Percentiles rank a stretch among this genome's conserved stretches.
Conservation (phyloP, 2,888 invertebrate genomes). For the Machimus atricapillus region DNA sequence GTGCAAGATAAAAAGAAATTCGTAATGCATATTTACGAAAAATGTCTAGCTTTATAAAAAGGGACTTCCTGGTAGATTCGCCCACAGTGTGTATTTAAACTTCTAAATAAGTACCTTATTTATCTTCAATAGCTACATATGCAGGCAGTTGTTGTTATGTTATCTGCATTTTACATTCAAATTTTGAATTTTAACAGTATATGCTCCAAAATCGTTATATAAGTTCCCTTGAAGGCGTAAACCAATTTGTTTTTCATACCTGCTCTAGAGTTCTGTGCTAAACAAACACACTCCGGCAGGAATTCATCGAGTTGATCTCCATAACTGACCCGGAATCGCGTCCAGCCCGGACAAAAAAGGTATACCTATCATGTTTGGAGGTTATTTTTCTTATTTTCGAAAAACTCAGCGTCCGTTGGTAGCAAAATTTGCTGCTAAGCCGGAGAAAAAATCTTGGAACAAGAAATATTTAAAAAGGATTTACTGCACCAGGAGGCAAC, state of each 20-base stretch:
- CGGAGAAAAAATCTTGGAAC: not conserved
- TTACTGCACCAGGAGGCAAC: not conserved
- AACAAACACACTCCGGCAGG: not conserved
- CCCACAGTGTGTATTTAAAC: too few species aligned
- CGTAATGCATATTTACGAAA: too few species aligned
- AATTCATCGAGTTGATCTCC: not conserved
- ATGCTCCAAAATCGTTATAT: not conserved
- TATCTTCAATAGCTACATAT: not conserved
- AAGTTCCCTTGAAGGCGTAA: not conserved
- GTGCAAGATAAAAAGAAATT: too few species aligned
- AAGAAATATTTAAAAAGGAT: constrained; percentile 33
- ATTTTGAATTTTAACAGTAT: not conserved
- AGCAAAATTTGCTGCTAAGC: not conserved
- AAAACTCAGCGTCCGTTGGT: not conserved
- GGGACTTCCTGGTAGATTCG: too few species aligned
- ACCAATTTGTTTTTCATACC: not conserved
- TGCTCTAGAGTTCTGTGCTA: not conserved
- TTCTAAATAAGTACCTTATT: not conserved
- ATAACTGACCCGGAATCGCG: not conserved
- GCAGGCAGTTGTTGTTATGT: too few species aligned
- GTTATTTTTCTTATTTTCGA: not conserved
- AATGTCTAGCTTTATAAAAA: too few species aligned
- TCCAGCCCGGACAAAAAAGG: not conserved
- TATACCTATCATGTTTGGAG: not conserved
- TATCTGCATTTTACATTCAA: not conserved